phyloP scores from a whole-genome alignment of 2,113 vertebrate species.

The Hiodon tergisus region DNA sequence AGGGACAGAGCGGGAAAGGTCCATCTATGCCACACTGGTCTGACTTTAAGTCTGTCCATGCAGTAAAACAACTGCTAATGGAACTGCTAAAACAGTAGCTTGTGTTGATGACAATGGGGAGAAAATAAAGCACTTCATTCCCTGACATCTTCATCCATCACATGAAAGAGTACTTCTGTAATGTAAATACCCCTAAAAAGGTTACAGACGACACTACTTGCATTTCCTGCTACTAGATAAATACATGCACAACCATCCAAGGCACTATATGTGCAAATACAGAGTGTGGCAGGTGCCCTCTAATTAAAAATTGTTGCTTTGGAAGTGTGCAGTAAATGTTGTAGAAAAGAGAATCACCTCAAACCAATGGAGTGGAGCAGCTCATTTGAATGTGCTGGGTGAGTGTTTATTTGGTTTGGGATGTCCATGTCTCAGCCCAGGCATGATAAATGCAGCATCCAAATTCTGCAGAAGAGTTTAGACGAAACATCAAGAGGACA shows the following conservation, averaged over 20 bases:
- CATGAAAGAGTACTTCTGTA: neutral
- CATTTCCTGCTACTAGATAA: neutral
- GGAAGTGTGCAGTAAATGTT: no score
- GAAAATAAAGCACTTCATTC: neutral
- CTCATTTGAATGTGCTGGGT: no score
- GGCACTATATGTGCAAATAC: neutral
- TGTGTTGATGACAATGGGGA: neutral
- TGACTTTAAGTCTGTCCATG: neutral
- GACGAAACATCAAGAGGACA: no score
- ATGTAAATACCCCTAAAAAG: neutral
- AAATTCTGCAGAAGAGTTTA: no score
- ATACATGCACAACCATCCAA: neutral
- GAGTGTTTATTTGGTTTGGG: no score
- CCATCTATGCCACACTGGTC: no score
- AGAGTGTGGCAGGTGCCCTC: neutral
- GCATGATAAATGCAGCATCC: no score
- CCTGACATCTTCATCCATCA: conserved; percentile 6
- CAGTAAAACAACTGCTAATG: neutral
- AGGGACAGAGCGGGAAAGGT: no score
- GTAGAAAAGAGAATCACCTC: no score
- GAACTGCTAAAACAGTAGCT: neutral
- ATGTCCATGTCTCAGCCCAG: no score
- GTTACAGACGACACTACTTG: neutral
- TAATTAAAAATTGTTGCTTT: no score
- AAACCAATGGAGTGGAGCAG: no score